Percentiles rank a stretch among this genome's conserved stretches.
Evolutionary conservation across 1,140 invertebrate species (phyloP).

Genomic region (Cardiocondyla obscurior): DNA sequence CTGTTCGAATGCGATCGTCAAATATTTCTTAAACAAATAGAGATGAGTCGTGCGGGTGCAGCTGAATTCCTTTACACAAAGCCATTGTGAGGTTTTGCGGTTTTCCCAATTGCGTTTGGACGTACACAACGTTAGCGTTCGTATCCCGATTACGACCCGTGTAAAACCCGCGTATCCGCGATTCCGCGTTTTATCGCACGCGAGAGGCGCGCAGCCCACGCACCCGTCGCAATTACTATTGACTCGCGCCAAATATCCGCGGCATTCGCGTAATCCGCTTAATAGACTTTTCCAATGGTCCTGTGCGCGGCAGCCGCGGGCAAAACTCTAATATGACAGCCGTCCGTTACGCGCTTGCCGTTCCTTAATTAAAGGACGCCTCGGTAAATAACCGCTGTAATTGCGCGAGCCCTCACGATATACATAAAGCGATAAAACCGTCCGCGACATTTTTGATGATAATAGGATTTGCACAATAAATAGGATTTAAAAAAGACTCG

Average conservation of each 20-base stretch:
- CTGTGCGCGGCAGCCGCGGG: not conserved
- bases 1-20: not conserved
- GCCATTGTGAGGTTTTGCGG: not conserved
- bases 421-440: slow-evolving; percentile 29
- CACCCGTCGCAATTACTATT: slow-evolving; percentile 52
- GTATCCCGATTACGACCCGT: not conserved
- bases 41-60: not conserved
- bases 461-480: slow-evolving; percentile 3
- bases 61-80: not conserved
- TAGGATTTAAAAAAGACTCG: not conserved
- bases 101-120: slow-evolving; percentile 1
- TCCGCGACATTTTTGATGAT: not conserved
- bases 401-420: not conserved
- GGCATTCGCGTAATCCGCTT: slow-evolving; percentile 53
- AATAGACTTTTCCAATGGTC: slow-evolving; percentile 47
- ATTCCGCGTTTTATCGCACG: slow-evolving; percentile 40
- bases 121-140: not conserved
- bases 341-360: slow-evolving; percentile 26
- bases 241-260: slow-evolving; percentile 53
- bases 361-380: slow-evolving; percentile 54
- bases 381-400: slow-evolving; percentile 44
- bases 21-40: slow-evolving; percentile 5
- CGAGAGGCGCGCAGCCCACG: slow-evolving; percentile 32
- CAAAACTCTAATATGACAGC: slow-evolving; percentile 31
- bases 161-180: slow-evolving; percentile 16